Evolutionary conservation across 35 echinoderm and acorn worm genomes (phyloP), one percentile per base, ranked within the genome.

Genomic region (Ophiothrix spiculata): DNA sequence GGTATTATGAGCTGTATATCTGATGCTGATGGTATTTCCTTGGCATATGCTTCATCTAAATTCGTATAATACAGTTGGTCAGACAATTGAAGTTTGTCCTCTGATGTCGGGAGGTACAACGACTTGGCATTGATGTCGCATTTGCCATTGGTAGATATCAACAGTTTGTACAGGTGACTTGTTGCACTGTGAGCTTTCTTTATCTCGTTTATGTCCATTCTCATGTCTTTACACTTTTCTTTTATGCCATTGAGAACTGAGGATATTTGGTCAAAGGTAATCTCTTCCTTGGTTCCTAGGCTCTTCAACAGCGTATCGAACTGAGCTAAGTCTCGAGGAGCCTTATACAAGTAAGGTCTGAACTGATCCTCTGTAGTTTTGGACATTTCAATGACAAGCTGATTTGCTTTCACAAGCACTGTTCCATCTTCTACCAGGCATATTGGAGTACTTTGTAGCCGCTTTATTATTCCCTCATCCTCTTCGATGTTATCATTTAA

Each of bases 291-390:
- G 23, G 42, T 56, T 23, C 81, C 81, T 19, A 74, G 40, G 34
- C 34, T 25, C 31, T 23, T 28, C 32, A 84, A 37, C 14, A 84
- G 23, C 17, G 10, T 16, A 35, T 84, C 56, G n/a, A 19, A 84
- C 1, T 60, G 35, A 23, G 25, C 54, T 33, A 84, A 25, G 17
- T 64, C 16, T 37, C 81, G 31, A 15, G 81, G 81, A 17, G 54
- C 49, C 29, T 69, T 84, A 35, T 84, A 84, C 40, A 84, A 21
- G 33, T 84, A 84, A 1, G 81, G 81, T 63, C 36, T 84, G 23
- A 84, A 60, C 35, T 25, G 17, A 32, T 37, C 29, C 33, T 69
- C 56, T 0, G 34, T 37, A 8, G 14, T 1, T 0, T 60, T 37
- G 12, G 42, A 6, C 17, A 84, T 36, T 19, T 74, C 63, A 28